Base-by-base conservation (phyloP, 2,113 vertebrate species). In the Alethe diademata region DNA sequence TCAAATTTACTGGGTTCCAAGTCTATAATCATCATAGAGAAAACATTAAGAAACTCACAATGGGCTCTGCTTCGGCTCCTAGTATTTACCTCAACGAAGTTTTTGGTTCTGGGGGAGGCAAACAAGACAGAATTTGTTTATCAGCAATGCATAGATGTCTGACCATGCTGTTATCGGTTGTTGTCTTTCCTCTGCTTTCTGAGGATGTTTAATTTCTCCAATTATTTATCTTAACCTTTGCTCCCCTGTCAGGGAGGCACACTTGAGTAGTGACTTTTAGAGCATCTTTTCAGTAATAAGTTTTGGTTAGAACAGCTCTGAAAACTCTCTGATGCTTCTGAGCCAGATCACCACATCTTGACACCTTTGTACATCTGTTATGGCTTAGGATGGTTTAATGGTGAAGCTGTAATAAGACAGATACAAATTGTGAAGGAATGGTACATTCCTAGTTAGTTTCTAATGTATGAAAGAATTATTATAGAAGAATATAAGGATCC, bases 221-320 rank as follows among this genome's bases (percentile, higher is more conserved):
- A 0, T 61, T 35, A 28, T 56, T 95, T 87, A 31, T 29, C 24
- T 74, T 71, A 45, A 12, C 19, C 11, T 66, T 81, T 70, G 2
- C 13, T 73, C 5, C 12, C 20, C 43, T 51, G 9, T 28, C 1
- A 0, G 11, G 19, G 11, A 67, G 24, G 35, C 48, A 74, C 11
- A 45, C 14, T 80, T 53, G 7, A 79, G 57, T 47, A 31, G 35
- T 19, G 33, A 84, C 26, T 70, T 87, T 47, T 23, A 67, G 26
- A 78, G 8, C 8, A 70, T 17, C 2, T 90, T 89, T 71, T 58
- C 26, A 84, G 35, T 51, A 62, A 22, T 14, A 70, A 16, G 9
- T 6, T 72, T 85, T 58, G 7, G 8, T 65, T 60, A 47, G 29
- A 60, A 57, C 15, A 73, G 20, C 31, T n/a, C 40, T 78, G 50